Conservation (phyloP, 2,888 invertebrate genomes). For the Sericinus montela region DNA sequence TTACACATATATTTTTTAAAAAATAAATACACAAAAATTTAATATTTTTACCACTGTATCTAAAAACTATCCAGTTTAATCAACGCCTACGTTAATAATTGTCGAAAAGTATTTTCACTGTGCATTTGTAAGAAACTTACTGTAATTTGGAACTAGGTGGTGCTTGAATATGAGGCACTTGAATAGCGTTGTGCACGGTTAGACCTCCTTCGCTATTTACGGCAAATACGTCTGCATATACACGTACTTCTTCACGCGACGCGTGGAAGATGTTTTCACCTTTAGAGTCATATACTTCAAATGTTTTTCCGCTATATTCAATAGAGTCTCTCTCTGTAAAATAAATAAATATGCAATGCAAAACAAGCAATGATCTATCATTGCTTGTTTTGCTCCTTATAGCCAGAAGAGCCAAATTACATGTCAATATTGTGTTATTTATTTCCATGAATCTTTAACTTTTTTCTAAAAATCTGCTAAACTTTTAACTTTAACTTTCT, state of each 20-base stretch:
- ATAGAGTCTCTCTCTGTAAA: constrained; percentile 87
- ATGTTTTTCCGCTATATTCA: constrained; percentile 87
- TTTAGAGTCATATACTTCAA: constrained; percentile 87
- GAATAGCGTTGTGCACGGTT: constrained; percentile 88
- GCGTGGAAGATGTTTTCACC: constrained; percentile 90
- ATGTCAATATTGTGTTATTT: too few relatives aligned
- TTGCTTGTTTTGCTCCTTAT: too few relatives aligned
- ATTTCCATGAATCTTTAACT: too few relatives aligned
- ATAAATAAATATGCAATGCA: constrained; percentile 2
- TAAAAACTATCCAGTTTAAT: too few relatives aligned
- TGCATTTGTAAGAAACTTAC: constrained; percentile 72
- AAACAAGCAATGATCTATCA: not conserved
- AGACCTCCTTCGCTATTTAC: constrained; percentile 91
- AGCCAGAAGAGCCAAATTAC: too few relatives aligned
- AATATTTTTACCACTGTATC: too few relatives aligned
- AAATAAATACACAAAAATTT: too few relatives aligned
- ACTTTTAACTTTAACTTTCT: too few relatives aligned
- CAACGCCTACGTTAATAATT: too few relatives aligned
- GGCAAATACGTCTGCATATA: constrained; percentile 87
- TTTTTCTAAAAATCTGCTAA: too few relatives aligned
- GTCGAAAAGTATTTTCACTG: too few relatives aligned
- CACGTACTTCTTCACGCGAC: constrained; percentile 87
- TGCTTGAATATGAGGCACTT: constrained; percentile 89
- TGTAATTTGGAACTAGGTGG: constrained; percentile 90
- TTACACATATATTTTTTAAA: too few relatives aligned